These are phyloP conservation scores for Trialeurodes vaporariorum DNA, from an alignment of 1,140 invertebrate genomes.

Conservation along the genomic window DNA sequence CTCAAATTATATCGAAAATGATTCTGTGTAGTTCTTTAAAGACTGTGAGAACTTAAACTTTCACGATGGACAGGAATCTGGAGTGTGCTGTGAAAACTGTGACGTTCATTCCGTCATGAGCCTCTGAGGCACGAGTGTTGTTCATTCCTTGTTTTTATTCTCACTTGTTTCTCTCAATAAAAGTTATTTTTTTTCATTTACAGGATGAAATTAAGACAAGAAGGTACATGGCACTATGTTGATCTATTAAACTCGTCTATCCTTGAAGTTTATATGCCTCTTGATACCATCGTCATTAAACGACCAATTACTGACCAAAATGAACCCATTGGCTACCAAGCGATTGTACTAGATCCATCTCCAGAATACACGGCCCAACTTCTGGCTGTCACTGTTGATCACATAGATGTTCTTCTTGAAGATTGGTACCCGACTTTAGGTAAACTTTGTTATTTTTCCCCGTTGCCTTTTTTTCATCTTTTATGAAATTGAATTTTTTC, in stretches of 20 bases:
- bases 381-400: conserved; percentile 83
- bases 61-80: too few relatives aligned
- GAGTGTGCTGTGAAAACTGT: too few relatives aligned
- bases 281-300: conserved; percentile 58
- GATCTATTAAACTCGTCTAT: conserved; percentile 71
- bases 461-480: too few relatives aligned
- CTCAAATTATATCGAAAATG: too few relatives aligned
- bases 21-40: too few relatives aligned
- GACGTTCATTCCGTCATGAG: too few relatives aligned
- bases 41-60: too few relatives aligned
- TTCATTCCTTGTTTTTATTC: background rate
- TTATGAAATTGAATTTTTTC: too few relatives aligned
- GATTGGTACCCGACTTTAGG: conserved; percentile 94
- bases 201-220: conserved; percentile 51
- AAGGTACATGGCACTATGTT: conserved; percentile 72
- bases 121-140: too few relatives aligned
- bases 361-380: conserved; percentile 71
- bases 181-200: conserved; percentile 44
- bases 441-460: conserved; percentile 14
- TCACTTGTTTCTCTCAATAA: background rate
- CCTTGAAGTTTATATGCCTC: conserved; percentile 77
- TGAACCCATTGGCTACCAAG: conserved; percentile 48
- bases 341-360: conserved; percentile 57
- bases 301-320: conserved; percentile 41
- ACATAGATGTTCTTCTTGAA: conserved; percentile 91